Percentiles rank a stretch among this genome's conserved stretches.
phyloP scores from a whole-genome alignment of 2,113 vertebrate species.

The Channa maculata region DNA sequence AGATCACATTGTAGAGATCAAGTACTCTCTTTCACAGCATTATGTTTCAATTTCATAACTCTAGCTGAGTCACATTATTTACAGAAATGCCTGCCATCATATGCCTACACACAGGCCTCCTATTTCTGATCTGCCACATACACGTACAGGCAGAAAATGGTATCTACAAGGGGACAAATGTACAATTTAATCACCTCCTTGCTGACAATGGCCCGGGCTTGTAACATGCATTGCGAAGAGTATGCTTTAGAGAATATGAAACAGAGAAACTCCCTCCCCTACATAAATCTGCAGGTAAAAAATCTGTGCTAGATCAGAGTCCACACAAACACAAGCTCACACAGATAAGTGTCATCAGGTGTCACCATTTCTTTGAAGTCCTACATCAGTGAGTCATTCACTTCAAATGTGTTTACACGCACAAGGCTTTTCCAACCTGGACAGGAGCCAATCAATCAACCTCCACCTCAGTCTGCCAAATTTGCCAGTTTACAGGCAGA shows the following conservation, averaged over 20 bases:
- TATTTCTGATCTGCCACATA: slow-evolving; percentile 51
- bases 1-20: slow-evolving; percentile 48
- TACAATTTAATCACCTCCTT: slow-evolving; percentile 26
- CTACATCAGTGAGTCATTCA: slow-evolving; percentile 62
- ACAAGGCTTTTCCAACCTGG: slow-evolving; percentile 60
- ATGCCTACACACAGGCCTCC: slow-evolving; percentile 59
- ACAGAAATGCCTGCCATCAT: slow-evolving; percentile 51
- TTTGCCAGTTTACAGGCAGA: slow-evolving; percentile 43
- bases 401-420: slow-evolving; percentile 56
- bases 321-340: slow-evolving; percentile 29
- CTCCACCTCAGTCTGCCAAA: slow-evolving; percentile 21
- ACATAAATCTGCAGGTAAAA: slow-evolving; percentile 28
- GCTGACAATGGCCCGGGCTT: slow-evolving; percentile 3
- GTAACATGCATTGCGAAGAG: slow-evolving; percentile 26
- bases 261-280: slow-evolving; percentile 9
- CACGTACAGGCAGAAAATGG: slow-evolving; percentile 25
- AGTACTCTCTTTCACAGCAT: slow-evolving; percentile 60
- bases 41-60: slow-evolving; percentile 68
- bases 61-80: slow-evolving; percentile 76
- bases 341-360: slow-evolving; percentile 50
- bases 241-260: slow-evolving; percentile 29
- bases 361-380: slow-evolving; percentile 30
- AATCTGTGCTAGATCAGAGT: slow-evolving; percentile 21
- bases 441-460: slow-evolving; percentile 62
- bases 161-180: slow-evolving; percentile 9